Evolutionary conservation across 2,888 invertebrate species (phyloP).

Genomic region (Hetaerina titia): DNA sequence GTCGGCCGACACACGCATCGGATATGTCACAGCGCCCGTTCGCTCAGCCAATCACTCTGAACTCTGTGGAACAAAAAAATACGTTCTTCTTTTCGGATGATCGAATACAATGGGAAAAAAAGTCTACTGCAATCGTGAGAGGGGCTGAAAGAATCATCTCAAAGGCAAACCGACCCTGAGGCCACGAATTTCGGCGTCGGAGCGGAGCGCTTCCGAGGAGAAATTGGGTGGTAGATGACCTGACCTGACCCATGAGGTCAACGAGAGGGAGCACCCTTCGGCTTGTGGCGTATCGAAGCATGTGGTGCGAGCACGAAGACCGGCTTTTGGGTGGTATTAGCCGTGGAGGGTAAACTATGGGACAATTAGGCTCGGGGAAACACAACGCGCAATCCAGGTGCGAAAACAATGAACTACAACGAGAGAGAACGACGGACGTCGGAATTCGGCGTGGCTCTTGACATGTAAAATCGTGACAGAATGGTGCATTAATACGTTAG

Average conservation of each 20-base stretch:
- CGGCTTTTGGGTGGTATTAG: too few species aligned
- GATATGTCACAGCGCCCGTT: not conserved
- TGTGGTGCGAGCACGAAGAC: not conserved
- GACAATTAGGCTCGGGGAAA: not conserved
- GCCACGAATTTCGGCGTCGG: not conserved
- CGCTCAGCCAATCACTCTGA: not conserved
- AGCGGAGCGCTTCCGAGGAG: not conserved
- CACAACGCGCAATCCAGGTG: not conserved
- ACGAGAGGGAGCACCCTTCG: not conserved
- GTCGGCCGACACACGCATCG: not conserved
- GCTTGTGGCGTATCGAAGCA: not conserved
- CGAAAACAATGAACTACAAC: not conserved
- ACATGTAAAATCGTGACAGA: not conserved
- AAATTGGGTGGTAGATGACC: slow-evolving; percentile 39
- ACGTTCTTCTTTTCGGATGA: not conserved
- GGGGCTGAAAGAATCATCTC: not conserved
- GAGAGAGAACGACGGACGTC: not conserved
- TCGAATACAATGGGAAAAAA: not conserved
- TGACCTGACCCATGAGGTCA: slow-evolving; percentile 45
- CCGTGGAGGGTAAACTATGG: not conserved
- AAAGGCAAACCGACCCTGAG: not conserved
- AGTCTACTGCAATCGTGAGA: not conserved
- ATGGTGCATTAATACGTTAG: too few species aligned
- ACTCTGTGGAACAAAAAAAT: not conserved
- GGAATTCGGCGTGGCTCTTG: not conserved